Evolutionary conservation across 2,113 vertebrate genomes (phyloP).

Genomic region (Sciurus niger): DNA sequence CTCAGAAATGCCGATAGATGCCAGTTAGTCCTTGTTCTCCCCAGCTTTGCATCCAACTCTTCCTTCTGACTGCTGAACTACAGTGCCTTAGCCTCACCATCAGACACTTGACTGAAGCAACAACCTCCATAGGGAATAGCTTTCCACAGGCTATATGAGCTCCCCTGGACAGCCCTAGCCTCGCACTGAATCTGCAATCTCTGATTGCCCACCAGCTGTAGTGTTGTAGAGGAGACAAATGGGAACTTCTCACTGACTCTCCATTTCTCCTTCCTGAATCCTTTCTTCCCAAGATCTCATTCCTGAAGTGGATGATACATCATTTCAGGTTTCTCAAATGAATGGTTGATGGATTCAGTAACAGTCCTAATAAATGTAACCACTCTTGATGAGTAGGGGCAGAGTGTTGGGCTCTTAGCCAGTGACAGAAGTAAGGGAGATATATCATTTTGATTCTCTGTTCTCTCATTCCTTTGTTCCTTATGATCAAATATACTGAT

Average conservation of each 20-base stretch:
- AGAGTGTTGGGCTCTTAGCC: background rate
- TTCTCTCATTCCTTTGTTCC: background rate
- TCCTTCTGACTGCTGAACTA: background rate
- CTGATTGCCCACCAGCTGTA: background rate
- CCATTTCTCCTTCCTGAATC: background rate
- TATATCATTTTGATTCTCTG: constrained; percentile 18
- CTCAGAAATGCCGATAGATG: background rate
- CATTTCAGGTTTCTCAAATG: background rate
- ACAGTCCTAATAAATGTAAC: background rate
- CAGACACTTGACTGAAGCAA: background rate
- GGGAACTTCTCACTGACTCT: background rate
- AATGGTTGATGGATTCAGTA: background rate
- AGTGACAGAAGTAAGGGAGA: background rate
- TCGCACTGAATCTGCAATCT: background rate
- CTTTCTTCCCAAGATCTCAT: background rate
- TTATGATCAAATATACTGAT: background rate
- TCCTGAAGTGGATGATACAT: background rate
- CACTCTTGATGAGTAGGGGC: background rate
- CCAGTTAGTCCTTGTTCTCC: background rate
- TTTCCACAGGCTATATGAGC: background rate
- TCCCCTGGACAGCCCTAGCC: too few species aligned
- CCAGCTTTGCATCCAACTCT: background rate
- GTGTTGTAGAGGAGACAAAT: background rate
- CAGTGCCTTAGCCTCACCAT: background rate
- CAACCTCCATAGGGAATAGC: too few species aligned